Base-by-base conservation (phyloP, 92 coral and sea anemone species). In the Umimayanthus kanabou region DNA sequence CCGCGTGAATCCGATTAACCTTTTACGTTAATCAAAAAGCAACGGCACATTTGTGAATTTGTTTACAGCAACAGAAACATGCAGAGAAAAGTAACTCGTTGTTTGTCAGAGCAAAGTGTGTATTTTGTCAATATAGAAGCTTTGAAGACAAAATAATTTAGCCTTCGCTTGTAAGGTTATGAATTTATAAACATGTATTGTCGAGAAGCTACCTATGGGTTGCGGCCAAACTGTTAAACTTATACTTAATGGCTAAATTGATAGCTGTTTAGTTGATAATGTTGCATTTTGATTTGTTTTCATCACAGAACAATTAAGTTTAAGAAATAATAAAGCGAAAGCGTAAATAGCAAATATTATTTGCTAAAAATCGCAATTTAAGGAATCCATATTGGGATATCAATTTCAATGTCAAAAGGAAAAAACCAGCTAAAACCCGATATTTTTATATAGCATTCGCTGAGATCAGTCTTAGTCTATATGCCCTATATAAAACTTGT, bases 111-210 rank as follows among this genome's bases (percentile, higher is more conserved):
- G n/a, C 76, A 72, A 26, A 28, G 1, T 18, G 22, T 72, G 22
- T 26, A 30, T 5, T 57, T 80, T 80, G 84, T 80, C 84, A 80
- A 80, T 9, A 53, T 30, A 80, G 8, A 80, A 1, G n/a, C 18
- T 33, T 30, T 80, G 45, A 80, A 80, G 42, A 30, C 71, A 80
- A 28, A 80, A 80, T 29, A 80, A 39, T 26, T 49, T 79, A 14
- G 66, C 23, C n/a, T 49, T 23, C 61, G 6, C 53, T n/a, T 79
- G 45, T 47, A 29, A 0, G 39, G 50, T 4, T 53, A 79, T 26
- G 25, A 79, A 49, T 79, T n/a, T 55, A 13, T 49, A 53, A 25
- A 49, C 43, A 9, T 76, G 55, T 76, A 42, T 15, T 76, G 79
- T 75, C 18, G 55, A 40, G 55, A 40, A 42, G 43, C 50, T 20